Base-by-base conservation (phyloP, 2,888 invertebrate species). In the Erebia aethiops region DNA sequence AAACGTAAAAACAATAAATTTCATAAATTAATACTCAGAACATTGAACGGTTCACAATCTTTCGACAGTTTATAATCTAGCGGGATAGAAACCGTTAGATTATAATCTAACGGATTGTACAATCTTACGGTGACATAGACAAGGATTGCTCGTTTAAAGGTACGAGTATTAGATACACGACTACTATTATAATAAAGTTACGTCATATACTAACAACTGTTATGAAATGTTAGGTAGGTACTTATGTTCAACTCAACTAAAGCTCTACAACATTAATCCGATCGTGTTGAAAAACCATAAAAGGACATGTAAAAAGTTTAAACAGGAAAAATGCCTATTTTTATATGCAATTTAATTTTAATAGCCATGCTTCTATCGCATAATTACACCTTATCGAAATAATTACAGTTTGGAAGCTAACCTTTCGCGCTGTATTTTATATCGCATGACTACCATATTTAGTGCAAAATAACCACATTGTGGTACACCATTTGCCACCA, bases 321-420 rank as follows among this genome's bases (percentile, higher is more conserved):
- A 9, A n/a, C n/a, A 58, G 2, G 13, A 11, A 16, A 43, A 18
- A 2, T 18, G 43, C 43, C 61, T 21, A 13, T 9, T 62, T 43
- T 49, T 43, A 46, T 21, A 62, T 18, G 46, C 21, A 49, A 49
- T 62, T 18, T 13, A 46, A 49, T 62, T 13, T 46, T 46, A 62
- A 62, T 46, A 18, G 21, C 46, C 18, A 5, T n/a, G 46, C 21
- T 41, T 41, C 4, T 46, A 18, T 62, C 46, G 46, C 46, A 11
- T 62, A 46, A 62, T 60, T 41, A 49, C 11, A 62, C 16, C 41
- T 41, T 41, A 60, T 21, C 43, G 14, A 62, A 21, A 62, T 62
- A 62, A 62, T 62, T 14, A 62, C 10, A 49, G 61, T 18, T 62
- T n/a, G 21, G 11, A 46, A 62, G 61, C 46, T 61, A 62, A 46